Base-by-base conservation (phyloP, 2,888 invertebrate species). In the Tetramorium bicarinatum region DNA sequence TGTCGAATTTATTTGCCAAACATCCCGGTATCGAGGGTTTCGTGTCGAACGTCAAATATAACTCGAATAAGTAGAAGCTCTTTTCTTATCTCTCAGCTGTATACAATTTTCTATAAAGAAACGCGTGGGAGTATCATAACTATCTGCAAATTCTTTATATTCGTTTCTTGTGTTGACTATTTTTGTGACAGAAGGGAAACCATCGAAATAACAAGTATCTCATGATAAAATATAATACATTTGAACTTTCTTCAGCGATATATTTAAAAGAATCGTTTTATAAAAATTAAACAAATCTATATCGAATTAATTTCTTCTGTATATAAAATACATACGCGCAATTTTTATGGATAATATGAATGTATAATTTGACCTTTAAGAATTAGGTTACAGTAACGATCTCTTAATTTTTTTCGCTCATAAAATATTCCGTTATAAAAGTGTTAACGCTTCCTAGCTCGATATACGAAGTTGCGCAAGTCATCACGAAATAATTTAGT, bases 1-100 rank as follows among this genome's bases (percentile, higher is more conserved):
- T 82, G 82, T 88, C 83, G 84, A 88, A 88, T 88, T 88, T 88
- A 88, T 88, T 88, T 88, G 88, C 85, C 85, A 88, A 88, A 88
- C 88, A 88, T 82, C 83, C 75, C 59, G 59, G 52, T 84, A 69
- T 83, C 82, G 87, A 84, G 62, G 69, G 85, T 85, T 87, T 82
- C 83, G 64, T 80, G 81, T 85, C 82, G 87, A 77, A 82, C 62
- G 85, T 74, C 88, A 80, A 85, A 86, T 88, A 88, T 86, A 88
- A 88, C 79, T 75, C 66, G 56, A 69, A 85, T 77, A 34, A 75
- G 67, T 47, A 76, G 72, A 74, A 84, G 76, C 41, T 64, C 75
- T 82, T 69, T 83, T 49, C 69, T 82, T 75, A 80, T 83, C 71
- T 85, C 47, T 21, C 71, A 67, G 71, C 64, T 76, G 13, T 75